A percentile compares a stretch with the other conserved stretches of the same genome.
These are phyloP conservation scores for Rhinolophus sinicus DNA, from an alignment of 2,113 vertebrate species.

Conservation along the genomic window DNA sequence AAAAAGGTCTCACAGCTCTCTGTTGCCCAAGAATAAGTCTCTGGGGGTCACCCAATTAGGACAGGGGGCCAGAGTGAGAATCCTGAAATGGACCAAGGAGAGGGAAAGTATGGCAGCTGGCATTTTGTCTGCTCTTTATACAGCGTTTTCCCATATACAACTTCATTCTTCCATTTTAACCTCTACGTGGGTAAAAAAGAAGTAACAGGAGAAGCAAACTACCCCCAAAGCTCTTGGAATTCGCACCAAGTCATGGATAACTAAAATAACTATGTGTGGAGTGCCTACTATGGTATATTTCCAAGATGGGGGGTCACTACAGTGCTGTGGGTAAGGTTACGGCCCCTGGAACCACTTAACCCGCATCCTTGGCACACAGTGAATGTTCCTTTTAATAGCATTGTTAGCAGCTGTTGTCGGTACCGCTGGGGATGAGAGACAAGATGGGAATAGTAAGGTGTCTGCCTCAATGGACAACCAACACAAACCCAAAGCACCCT, in stretches of 20 bases:
- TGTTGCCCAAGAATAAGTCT: neutral
- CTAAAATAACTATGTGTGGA: neutral
- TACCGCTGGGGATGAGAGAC: neutral
- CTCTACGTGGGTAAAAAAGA: neutral
- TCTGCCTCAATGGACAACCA: neutral
- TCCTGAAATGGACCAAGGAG: fast-evolving
- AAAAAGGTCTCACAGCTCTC: neutral
- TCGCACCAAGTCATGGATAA: neutral
- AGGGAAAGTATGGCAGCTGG: neutral
- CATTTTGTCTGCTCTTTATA: neutral
- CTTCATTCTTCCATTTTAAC: neutral
- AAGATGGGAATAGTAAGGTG: neutral
- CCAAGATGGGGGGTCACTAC: neutral
- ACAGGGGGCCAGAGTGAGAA: neutral
- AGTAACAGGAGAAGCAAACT: neutral
- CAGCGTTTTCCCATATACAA: neutral
- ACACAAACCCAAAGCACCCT: neutral
- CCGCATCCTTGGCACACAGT: neutral
- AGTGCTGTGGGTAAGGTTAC: neutral
- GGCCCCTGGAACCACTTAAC: neutral
- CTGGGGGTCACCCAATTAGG: neutral
- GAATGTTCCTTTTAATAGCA: fast-evolving
- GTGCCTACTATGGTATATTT: neutral
- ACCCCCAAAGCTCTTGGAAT: neutral
- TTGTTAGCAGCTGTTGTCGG: neutral